These are phyloP conservation scores for Uromys caudimaculatus DNA, from an alignment of 2,797 vertebrate species.

Conservation along the genomic window DNA sequence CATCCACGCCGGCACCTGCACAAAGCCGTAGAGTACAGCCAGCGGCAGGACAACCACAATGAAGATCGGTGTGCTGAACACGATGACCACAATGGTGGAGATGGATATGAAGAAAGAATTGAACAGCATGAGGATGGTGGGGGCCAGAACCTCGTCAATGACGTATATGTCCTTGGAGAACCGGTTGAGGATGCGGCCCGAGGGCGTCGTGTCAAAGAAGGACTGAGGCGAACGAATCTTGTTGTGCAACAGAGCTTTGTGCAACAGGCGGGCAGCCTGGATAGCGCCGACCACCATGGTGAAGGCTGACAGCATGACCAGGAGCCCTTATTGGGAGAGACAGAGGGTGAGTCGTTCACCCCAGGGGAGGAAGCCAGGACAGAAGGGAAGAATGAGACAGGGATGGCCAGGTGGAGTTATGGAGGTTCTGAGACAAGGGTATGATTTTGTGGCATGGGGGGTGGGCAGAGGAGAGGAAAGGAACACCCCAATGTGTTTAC, in stretches of 20 bases:
- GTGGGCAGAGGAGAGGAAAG: neutral
- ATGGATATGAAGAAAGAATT: conserved; percentile 91
- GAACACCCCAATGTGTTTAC: conserved; percentile 84
- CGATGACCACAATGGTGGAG: conserved; percentile 94
- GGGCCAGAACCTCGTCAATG: conserved; percentile 94
- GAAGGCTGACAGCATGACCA: conserved; percentile 93
- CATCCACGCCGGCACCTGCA: conserved; percentile 90
- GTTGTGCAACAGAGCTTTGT: conserved; percentile 92
- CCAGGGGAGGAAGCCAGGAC: neutral
- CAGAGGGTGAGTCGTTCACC: neutral
- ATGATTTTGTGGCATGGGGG: neutral
- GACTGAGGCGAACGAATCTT: conserved; percentile 95
- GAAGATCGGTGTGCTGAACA: conserved; percentile 94
- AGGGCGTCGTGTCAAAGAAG: conserved; percentile 97
- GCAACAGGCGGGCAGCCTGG: conserved; percentile 91
- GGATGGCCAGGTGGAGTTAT: neutral
- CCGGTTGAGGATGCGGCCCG: conserved; percentile 96
- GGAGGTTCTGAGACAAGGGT: neutral
- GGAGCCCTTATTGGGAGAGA: conserved; percentile 87
- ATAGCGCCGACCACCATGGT: conserved; percentile 93
- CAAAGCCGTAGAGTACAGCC: conserved; percentile 92
- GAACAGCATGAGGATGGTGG: conserved; percentile 94
- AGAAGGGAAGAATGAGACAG: neutral
- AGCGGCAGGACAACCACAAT: conserved; percentile 92
- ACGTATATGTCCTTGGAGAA: conserved; percentile 97